Evolutionary conservation across 2,797 vertebrate species (phyloP).

Genomic region (Channa striata): DNA sequence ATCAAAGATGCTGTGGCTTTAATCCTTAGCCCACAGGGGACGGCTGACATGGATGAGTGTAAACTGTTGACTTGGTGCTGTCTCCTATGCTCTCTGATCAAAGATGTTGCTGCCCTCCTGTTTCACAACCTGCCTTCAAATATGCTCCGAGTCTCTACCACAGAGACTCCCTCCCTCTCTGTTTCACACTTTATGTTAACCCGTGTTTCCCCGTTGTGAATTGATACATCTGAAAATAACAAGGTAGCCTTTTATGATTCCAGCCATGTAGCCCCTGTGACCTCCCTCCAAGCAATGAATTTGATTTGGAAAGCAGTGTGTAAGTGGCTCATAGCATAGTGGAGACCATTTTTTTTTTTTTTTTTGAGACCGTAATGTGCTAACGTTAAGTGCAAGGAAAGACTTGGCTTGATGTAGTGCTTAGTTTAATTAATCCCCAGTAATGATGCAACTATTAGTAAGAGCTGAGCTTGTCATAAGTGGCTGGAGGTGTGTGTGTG

Average conservation of each 20-base stretch:
- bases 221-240: constrained; percentile 49
- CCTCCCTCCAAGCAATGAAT: constrained; percentile 47
- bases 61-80: constrained; percentile 85
- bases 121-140: constrained; percentile 82
- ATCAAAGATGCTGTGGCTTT: constrained; percentile 79
- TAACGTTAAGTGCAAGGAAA: constrained; percentile 65
- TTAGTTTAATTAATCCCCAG: constrained; percentile 86
- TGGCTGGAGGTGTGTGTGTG: constrained; percentile 62
- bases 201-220: constrained; percentile 35
- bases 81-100: constrained; percentile 84
- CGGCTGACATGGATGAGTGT: constrained; percentile 81
- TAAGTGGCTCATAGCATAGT: constrained; percentile 30
- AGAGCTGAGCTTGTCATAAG: constrained; percentile 79
- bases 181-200: constrained; percentile 54
- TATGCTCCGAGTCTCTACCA: constrained; percentile 63
- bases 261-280: constrained; percentile 38
- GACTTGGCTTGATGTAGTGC: constrained; percentile 77
- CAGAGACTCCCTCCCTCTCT: constrained; percentile 44
- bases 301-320: constrained; percentile 48
- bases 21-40: constrained; percentile 82
- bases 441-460: constrained; percentile 89
- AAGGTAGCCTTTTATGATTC: constrained; percentile 55
- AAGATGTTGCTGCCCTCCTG: constrained; percentile 76
- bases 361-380: constrained; percentile 14
- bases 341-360: constrained; percentile 42